A percentile compares a stretch with the other conserved stretches of the same genome.
Conservation (phyloP, 2,113 vertebrate genomes). For the Ivindomyrus marchei region DNA sequence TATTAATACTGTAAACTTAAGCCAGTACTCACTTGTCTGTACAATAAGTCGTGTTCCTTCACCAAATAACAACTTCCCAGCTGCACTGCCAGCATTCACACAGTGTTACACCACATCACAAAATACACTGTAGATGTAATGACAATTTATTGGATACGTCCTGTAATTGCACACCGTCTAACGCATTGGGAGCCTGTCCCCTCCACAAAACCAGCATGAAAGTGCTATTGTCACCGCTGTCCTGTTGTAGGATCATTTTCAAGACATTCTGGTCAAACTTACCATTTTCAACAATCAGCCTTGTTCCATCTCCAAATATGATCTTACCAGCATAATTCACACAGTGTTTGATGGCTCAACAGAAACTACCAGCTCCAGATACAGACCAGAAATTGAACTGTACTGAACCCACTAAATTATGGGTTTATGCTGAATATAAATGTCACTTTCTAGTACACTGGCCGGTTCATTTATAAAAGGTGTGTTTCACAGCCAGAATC, state of each 20-base stretch:
- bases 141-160: too few relatives aligned
- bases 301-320: conserved; percentile 12
- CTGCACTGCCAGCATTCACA: background rate
- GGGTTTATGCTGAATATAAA: background rate
- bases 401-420: background rate
- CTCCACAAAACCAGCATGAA: background rate
- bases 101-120: background rate
- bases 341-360: background rate
- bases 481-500: background rate
- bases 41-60: background rate
- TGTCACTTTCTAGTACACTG: background rate
- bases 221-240: background rate
- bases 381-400: background rate
- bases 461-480: background rate
- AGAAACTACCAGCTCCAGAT: background rate
- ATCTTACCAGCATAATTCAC: background rate
- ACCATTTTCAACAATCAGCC: conserved; percentile 9
- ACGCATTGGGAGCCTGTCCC: background rate
- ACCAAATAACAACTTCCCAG: background rate
- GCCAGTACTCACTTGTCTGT: background rate
- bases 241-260: background rate
- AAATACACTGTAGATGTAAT: background rate
- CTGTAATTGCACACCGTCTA: background rate
- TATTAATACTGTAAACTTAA: background rate
- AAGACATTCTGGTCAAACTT: background rate